Percentiles rank a stretch among this genome's conserved stretches.
phyloP scores from a whole-genome alignment of 1,140 invertebrate genomes.

The Drosophila sucinea region DNA sequence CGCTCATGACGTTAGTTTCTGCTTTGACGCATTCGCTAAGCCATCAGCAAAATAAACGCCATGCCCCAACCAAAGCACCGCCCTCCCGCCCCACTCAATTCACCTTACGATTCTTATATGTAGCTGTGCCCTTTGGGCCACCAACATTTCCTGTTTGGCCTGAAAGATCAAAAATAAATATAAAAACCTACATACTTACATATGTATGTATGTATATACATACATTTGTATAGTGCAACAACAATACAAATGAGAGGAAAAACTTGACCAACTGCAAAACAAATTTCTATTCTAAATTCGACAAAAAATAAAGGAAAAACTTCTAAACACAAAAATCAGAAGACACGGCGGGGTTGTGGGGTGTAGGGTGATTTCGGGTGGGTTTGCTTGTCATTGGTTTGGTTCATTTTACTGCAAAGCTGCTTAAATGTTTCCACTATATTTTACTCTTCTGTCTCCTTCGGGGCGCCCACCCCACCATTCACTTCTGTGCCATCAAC shows the following conservation, averaged over 20 bases:
- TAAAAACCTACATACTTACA: too few species aligned
- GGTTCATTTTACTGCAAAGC: constrained; percentile 12
- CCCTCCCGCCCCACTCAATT: not conserved
- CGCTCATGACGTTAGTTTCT: constrained; percentile 69
- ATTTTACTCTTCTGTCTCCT: constrained; percentile 16
- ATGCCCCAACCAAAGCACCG: not conserved
- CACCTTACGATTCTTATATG: not conserved
- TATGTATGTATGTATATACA: too few species aligned
- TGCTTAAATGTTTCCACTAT: constrained; percentile 12
- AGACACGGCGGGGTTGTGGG: not conserved
- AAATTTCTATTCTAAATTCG: constrained; percentile 13
- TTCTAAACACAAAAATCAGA: constrained; percentile 5
- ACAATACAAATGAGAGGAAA: constrained; percentile 34
- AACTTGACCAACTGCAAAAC: constrained; percentile 12
- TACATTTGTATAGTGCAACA: not conserved
- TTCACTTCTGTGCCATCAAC: not conserved
- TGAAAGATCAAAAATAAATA: constrained; percentile 57
- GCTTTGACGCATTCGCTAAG: constrained; percentile 61
- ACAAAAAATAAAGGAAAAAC: not conserved
- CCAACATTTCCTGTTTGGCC: constrained; percentile 64
- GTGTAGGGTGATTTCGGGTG: not conserved
- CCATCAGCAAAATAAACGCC: not conserved
- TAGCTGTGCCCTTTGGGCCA: not conserved
- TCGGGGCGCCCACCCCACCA: not conserved
- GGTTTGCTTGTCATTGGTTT: not conserved